phyloP scores from a whole-genome alignment of 2,113 vertebrate genomes.

The Bufo bufo region DNA sequence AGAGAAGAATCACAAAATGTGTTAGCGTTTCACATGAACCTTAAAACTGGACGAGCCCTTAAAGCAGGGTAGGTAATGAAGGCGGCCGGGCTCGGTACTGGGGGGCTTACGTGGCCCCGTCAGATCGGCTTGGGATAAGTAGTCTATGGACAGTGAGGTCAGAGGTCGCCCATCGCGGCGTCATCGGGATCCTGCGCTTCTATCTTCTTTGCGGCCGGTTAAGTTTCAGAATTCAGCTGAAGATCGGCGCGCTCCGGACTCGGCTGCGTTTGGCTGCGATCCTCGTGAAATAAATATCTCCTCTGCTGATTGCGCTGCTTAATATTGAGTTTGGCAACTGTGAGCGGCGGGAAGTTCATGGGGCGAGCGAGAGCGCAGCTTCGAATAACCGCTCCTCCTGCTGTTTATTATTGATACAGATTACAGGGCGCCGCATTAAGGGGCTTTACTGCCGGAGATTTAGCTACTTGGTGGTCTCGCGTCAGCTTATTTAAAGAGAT shows the following conservation, averaged over 20 bases:
- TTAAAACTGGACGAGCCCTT: too few relatives aligned
- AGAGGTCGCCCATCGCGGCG: neutral
- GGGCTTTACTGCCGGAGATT: neutral
- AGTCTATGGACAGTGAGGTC: too few relatives aligned
- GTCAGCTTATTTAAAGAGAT: neutral
- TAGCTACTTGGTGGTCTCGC: conserved; percentile 17
- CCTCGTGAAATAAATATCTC: conserved; percentile 59
- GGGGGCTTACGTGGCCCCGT: too few relatives aligned
- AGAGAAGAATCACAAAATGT: too few relatives aligned
- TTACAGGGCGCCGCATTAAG: conserved; percentile 15
- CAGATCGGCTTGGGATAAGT: too few relatives aligned
- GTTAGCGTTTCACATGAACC: too few relatives aligned
- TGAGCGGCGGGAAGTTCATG: neutral
- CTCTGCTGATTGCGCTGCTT: conserved; percentile 57
- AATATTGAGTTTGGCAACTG: conserved; percentile 40
- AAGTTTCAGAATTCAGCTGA: conserved; percentile 63
- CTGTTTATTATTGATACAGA: conserved; percentile 39
- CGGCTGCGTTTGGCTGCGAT: conserved; percentile 26
- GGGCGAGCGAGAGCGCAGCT: conserved; percentile 10
- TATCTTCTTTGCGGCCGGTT: conserved; percentile 52
- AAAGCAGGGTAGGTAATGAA: too few relatives aligned
- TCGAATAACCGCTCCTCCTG: conserved; percentile 16
- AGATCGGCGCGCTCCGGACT: conserved; percentile 50
- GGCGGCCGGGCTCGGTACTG: too few relatives aligned
- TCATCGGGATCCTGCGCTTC: neutral